Evolutionary conservation across 2,113 vertebrate genomes (phyloP).

Genomic region (Tinamus guttatus): DNA sequence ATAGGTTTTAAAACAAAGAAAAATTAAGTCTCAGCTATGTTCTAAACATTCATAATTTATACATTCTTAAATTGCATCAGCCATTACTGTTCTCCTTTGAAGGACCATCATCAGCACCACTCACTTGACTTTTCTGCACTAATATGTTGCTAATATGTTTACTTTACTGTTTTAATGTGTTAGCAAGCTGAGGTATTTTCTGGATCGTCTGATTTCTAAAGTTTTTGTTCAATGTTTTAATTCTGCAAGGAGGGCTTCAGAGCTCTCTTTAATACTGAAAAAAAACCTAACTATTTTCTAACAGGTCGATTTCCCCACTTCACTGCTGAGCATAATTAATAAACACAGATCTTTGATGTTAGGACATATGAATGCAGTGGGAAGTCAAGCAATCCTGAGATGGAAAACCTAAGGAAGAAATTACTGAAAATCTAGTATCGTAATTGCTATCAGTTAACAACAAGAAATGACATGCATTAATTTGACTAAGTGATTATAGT

Average conservation of each 20-base stretch:
- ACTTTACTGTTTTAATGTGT: no score
- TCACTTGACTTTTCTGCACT: neutral
- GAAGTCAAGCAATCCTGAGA: neutral
- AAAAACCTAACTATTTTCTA: neutral
- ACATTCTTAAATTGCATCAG: neutral
- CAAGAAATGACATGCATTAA: neutral
- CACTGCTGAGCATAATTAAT: neutral
- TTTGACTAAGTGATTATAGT: neutral
- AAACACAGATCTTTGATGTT: neutral
- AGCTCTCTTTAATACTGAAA: neutral
- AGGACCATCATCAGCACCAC: neutral
- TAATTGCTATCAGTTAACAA: neutral
- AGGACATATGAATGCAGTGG: neutral
- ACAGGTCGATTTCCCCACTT: neutral
- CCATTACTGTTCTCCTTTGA: neutral
- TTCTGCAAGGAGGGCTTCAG: neutral
- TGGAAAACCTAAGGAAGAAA: neutral
- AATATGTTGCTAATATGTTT: neutral
- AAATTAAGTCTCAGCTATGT: neutral
- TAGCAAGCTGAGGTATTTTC: neutral
- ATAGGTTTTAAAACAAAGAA: neutral
- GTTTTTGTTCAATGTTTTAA: neutral
- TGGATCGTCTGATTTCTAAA: neutral
- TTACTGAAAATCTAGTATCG: neutral
- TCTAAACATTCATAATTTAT: neutral